Conservation (phyloP, 2,888 invertebrate genomes). For the Caenorhabditis panamensis region DNA sequence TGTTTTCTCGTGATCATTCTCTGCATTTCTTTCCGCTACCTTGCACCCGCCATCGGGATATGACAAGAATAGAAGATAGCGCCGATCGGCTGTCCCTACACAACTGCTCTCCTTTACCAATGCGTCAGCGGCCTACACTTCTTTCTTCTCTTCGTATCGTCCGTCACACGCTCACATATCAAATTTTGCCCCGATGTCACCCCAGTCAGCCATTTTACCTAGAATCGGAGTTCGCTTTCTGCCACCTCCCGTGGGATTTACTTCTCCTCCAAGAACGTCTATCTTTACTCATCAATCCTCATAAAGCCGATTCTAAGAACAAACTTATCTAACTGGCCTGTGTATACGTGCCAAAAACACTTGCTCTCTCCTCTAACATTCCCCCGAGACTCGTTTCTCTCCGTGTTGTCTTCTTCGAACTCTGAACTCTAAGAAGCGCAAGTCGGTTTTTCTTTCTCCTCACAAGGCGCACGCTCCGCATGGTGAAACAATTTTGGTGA, state of each 20-base stretch:
- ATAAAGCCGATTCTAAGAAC: neutral
- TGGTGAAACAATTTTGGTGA: slow-evolving; percentile 36
- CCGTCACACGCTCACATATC: slow-evolving; percentile 49
- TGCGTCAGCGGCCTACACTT: slow-evolving; percentile 35
- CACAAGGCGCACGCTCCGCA: slow-evolving; percentile 8
- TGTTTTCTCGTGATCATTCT: slow-evolving; percentile 44
- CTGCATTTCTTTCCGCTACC: slow-evolving; percentile 52
- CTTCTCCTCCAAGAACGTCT: neutral
- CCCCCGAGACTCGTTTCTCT: slow-evolving; percentile 26
- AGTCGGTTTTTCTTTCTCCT: slow-evolving; percentile 16
- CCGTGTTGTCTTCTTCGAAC: slow-evolving; percentile 26
- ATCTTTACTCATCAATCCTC: slow-evolving; percentile 13
- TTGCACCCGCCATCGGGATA: slow-evolving; percentile 43
- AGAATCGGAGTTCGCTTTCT: slow-evolving; percentile 37
- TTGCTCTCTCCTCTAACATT: slow-evolving; percentile 19
- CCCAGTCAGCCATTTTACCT: slow-evolving; percentile 40
- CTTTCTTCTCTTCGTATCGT: slow-evolving; percentile 20
- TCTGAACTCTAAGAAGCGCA: slow-evolving; percentile 47
- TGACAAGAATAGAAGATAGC: slow-evolving; percentile 51
- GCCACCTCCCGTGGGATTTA: neutral
- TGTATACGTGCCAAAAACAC: slow-evolving; percentile 42
- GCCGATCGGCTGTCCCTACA: slow-evolving; percentile 25
- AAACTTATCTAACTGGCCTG: neutral
- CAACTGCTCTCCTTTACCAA: slow-evolving; percentile 39
- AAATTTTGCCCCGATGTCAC: slow-evolving; percentile 48